Conservation (phyloP, 2,113 vertebrate species). For the Platysteira castanea region DNA sequence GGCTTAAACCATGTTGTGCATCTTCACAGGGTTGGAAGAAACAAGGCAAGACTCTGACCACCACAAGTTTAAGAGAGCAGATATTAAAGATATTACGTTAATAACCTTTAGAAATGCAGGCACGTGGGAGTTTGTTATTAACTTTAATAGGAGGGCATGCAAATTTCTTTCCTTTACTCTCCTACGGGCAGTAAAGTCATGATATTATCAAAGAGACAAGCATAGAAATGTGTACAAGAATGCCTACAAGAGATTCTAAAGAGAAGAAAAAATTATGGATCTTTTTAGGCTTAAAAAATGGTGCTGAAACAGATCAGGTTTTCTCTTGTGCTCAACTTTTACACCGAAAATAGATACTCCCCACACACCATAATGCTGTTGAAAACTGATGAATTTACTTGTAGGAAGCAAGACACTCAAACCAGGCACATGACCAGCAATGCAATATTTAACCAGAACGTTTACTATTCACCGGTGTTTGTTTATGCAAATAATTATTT, state of each 20-base stretch:
- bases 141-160: not conserved
- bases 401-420: not conserved
- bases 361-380: not conserved
- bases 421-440: not conserved
- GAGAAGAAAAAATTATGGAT: not conserved
- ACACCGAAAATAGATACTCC: not conserved
- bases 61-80: not conserved
- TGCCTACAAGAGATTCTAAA: not conserved
- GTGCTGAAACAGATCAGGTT: not conserved
- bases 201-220: not conserved
- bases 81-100: not conserved
- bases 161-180: not conserved
- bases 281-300: not conserved
- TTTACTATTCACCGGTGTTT: constrained; percentile 12
- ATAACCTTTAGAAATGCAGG: not conserved
- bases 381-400: not conserved
- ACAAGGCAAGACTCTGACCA: not conserved
- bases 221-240: not conserved
- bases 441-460: not conserved
- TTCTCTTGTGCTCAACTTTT: not conserved
- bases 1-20: not conserved
- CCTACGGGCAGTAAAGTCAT: not conserved
- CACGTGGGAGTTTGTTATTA: not conserved
- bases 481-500: constrained; percentile 15
- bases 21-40: not conserved